Base-by-base conservation (phyloP, 53 echinoderm and acorn worm genomes). In the Paelopatides confundens region DNA sequence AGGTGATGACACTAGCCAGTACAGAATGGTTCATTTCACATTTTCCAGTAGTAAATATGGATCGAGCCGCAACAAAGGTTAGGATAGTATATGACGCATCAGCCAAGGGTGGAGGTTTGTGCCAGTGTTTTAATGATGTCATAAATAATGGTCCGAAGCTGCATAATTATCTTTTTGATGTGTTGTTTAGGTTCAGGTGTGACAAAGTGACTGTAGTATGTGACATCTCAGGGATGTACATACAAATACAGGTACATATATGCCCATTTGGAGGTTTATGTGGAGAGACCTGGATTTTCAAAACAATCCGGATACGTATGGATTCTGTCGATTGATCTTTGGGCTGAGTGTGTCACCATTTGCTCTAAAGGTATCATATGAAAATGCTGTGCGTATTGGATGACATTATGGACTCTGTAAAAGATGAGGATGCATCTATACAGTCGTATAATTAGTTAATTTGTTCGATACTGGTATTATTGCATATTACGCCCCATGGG, bases 151-250 rank as follows among this genome's bases (percentile, higher is more conserved):
- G 53, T 3, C 53, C 53, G 2, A 53, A 53, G 15, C 17, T 53
- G 13, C 53, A 65, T 10, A 91, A 87, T 43, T 63, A 71, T 32
- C 64, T 91, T 62, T 34, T 48, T 39, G 74, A 86, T 54, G 91
- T 91, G 15, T 36, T 87, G 13, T 23, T 76, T 9, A 23, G 77
- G 23, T 87, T 87, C 62, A 87, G 87, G 32, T 54, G 49, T 34
- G 36, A 36, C 0, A 1, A 15, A 32, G 28, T 87, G 0, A 62
- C 35, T 13, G 6, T 76, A 15, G 36, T 87, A 7, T 86, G 86
- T 49, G 86, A 86, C 50, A 71, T 86, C 27, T 86, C 86, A 51
- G 86, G 71, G 29, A 62, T 62, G 63, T 63, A 83, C 47, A 8
- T 83, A n/a, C 83, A 83, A 62, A 39, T 83, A 37, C 28, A 14